Evolutionary conservation across 1,140 invertebrate species (phyloP).

Genomic region (Stegodyphus mimosarum): DNA sequence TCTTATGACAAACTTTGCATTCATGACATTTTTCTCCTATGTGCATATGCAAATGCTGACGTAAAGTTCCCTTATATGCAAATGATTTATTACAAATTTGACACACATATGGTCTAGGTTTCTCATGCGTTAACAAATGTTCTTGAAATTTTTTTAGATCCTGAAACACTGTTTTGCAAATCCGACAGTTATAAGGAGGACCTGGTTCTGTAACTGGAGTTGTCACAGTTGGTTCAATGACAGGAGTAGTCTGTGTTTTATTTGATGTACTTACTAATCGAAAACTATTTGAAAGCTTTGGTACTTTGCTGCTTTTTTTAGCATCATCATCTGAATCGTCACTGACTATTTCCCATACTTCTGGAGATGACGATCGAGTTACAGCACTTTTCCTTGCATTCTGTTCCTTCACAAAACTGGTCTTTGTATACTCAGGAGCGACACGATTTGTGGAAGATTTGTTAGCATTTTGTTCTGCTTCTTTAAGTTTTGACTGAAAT

Average conservation of each 20-base stretch:
- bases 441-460: not conserved
- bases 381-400: constrained; percentile 11
- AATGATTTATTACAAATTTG: constrained; percentile 47
- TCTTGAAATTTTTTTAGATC: constrained; percentile 14
- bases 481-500: constrained; percentile 5
- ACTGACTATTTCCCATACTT: constrained; percentile 28
- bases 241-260: not conserved
- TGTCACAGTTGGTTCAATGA: not conserved
- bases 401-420: not conserved
- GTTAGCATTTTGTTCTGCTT: not conserved
- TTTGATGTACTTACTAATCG: not conserved
- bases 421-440: not conserved
- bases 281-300: constrained; percentile 8
- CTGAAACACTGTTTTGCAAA: constrained; percentile 10
- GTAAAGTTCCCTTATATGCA: constrained; percentile 23
- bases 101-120: constrained; percentile 24
- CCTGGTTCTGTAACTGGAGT: not conserved
- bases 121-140: constrained; percentile 39
- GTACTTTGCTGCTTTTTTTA: not conserved
- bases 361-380: constrained; percentile 2
- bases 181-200: not conserved
- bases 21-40: constrained; percentile 41
- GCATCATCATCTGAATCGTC: constrained; percentile 47
- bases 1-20: constrained; percentile 40
- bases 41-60: constrained; percentile 37